Evolutionary conservation across 37 sponge, comb jelly and placozoan species (phyloP), one percentile per base, ranked within the genome.

Genomic region (Tethya wilhelma): DNA sequence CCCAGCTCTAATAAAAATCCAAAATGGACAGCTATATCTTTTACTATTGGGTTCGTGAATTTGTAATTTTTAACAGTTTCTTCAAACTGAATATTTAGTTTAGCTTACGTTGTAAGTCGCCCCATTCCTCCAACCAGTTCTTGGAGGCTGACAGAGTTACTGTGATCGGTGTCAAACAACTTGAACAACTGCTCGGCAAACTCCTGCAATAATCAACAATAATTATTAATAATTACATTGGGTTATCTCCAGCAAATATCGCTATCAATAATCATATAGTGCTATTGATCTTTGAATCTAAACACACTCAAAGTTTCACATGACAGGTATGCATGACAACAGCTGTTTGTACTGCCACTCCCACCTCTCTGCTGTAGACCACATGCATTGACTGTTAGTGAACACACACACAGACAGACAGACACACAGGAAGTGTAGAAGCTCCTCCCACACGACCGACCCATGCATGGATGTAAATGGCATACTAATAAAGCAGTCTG

Each of bases 51-150:
- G n/a, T n/a, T n/a, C n/a, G n/a, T n/a, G n/a, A n/a, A n/a, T n/a
- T n/a, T n/a, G n/a, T n/a, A n/a, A n/a, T n/a, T n/a, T 49, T 49
- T 49, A 49, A 49, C 53, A 49, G 9, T 49, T 14, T 14, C 9
- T 49, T 49, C 9, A 49, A 9, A 49, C 14, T 19, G 14, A 19
- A 49, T 19, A 49, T 19, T 49, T 49, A 25, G 28, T 60, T 12
- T 60, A 26, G 25, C 91, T 77, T 71, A 93, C 94, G 58, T 78
- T 25, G 94, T 75, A 7, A 93, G 78, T 59, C 81, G 75, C 11
- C 83, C 75, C 46, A 93, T 33, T 17, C 90, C 94, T 68, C 94
- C 94, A 53, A 94, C 71, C 60, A 94, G 78, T 44, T 94, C 91
- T 46, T 91, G 95, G 11, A 90, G 74, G 43, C 87, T 89, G 29